Base-by-base conservation (phyloP, 2,888 invertebrate genomes). In the Tipula lateralis region DNA sequence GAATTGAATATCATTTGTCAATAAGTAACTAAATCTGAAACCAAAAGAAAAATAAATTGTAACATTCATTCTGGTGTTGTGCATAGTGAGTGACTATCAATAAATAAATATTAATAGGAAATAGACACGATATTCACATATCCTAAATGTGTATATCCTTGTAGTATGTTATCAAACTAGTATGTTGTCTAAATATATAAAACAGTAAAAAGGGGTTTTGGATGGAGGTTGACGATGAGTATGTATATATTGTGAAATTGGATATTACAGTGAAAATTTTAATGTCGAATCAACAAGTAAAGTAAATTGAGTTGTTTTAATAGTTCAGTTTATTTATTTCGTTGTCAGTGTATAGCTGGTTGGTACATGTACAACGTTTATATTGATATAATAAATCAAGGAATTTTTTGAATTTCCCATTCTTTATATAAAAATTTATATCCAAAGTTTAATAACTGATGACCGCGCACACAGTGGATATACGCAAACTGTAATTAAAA, bases 1-100 rank as follows among this genome's bases (percentile, higher is more conserved):
- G 66, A 66, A 82, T 82, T 82, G 82, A 82, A 82, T 81, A 82
- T 82, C 82, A 82, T 82, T 82, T 82, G 30, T 82, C 82, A 82
- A 19, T 30, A n/a, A 24, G 66, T 66, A 66, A 24, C 24, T 66
- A 82, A 30, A 32, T 82, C 32, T 82, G 82, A 30, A 82, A 82
- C 82, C 29, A 1, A 82, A 82, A 30, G 16, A 81, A 81, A 81
- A n/a, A 81, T 19, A 81, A 81, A 81, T 81, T 82, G 30, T n/a
- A 82, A 29, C 82, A 80, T n/a, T 80, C 80, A 80, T 29, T 80
- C 80, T 30, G 66, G 24, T 44, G 16, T 66, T n/a, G 1, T 44
- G 7, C 24, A 7, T 66, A 66, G 7, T 24, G 66, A 66, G 66
- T 66, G 66, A 66, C 66, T 66, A 66, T 82, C 32, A 29, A 82